Conservation (phyloP, 2,113 vertebrate genomes). For the Gadus macrocephalus region DNA sequence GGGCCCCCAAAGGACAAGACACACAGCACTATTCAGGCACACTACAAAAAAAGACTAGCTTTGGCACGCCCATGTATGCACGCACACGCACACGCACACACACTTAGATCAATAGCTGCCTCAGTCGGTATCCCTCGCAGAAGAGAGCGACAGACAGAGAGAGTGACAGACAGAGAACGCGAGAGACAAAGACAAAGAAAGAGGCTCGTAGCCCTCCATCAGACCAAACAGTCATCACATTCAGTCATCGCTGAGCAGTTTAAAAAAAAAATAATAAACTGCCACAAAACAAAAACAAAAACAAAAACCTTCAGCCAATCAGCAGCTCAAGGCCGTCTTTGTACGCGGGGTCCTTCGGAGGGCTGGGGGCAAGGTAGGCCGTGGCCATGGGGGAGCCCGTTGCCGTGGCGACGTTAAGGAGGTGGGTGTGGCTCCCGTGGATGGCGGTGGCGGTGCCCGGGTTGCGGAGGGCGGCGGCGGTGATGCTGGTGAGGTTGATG, state of each 20-base stretch:
- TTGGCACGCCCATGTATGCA: constrained; percentile 75
- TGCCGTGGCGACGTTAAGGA: constrained; percentile 65
- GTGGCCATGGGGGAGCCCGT: constrained; percentile 88
- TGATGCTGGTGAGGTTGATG: constrained; percentile 98
- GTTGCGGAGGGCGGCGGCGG: constrained; percentile 81
- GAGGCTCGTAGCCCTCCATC: too few relatives aligned
- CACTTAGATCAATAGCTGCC: constrained; percentile 69
- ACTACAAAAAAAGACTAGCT: constrained; percentile 55
- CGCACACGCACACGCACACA: constrained; percentile 64
- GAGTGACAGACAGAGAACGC: constrained; percentile 21
- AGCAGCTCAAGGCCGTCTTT: constrained; percentile 96
- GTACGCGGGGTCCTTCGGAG: constrained; percentile 88
- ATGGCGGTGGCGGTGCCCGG: constrained; percentile 64
- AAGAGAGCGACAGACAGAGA: constrained; percentile 33
- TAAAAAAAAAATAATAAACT: neutral
- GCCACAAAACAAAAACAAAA: too few relatives aligned
- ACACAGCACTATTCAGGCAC: constrained; percentile 46
- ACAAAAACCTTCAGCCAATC: constrained; percentile 61
- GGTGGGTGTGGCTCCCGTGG: constrained; percentile 51
- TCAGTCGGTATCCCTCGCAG: constrained; percentile 32
- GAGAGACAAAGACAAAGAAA: constrained; percentile 21
- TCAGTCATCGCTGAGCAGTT: constrained; percentile 59
- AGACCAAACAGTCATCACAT: constrained; percentile 53
- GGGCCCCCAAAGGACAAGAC: constrained; percentile 51
- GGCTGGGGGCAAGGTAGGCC: constrained; percentile 86